Percentiles rank a stretch among this genome's conserved stretches.
Conservation (phyloP, 1,140 invertebrate genomes). For the Danaus melanippus region DNA sequence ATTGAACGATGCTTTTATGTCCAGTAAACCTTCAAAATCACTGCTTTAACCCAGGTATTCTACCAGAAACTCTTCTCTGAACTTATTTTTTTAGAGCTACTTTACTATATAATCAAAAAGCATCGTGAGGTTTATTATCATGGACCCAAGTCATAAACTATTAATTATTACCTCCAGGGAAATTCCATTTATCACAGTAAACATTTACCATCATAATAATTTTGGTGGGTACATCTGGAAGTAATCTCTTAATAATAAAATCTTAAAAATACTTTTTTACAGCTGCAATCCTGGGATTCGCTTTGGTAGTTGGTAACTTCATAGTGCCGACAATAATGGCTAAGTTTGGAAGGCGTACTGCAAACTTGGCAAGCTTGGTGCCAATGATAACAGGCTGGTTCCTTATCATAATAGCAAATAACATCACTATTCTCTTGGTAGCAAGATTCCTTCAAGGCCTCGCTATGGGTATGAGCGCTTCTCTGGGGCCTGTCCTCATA, state of each 20-base stretch:
- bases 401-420: constrained; percentile 36
- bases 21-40: no score
- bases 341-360: constrained; percentile 41
- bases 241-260: neutral
- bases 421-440: constrained; percentile 20
- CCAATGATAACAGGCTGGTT: constrained; percentile 48
- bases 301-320: constrained; percentile 43
- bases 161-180: no score
- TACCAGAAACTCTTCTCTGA: no score
- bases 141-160: no score
- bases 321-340: constrained; percentile 46
- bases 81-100: no score
- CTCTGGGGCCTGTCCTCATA: constrained; percentile 33
- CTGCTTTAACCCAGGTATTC: no score
- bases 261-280: constrained; percentile 23
- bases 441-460: constrained; percentile 27
- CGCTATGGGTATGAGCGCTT: constrained; percentile 29
- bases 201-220: no score
- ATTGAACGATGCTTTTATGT: no score
- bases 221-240: no score
- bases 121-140: no score
- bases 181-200: no score
- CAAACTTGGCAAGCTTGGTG: constrained; percentile 39
- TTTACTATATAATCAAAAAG: no score
- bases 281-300: constrained; percentile 47